phyloP scores from a whole-genome alignment of 2,888 invertebrate genomes.

The Lasioglossum villosulum region DNA sequence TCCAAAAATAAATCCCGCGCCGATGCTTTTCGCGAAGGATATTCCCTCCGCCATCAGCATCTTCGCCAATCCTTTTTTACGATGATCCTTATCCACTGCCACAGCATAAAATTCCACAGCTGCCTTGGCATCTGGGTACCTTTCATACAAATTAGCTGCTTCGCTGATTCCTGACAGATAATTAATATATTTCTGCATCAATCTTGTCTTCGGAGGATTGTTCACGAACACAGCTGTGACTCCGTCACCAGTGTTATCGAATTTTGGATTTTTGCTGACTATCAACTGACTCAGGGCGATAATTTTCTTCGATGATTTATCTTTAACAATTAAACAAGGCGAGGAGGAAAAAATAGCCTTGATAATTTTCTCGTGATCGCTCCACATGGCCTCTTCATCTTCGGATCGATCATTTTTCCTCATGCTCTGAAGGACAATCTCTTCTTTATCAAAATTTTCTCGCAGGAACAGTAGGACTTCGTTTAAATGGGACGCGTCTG shows the following conservation, averaged over 20 bases:
- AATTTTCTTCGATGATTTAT: slow-evolving; percentile 47
- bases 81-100: slow-evolving; percentile 66
- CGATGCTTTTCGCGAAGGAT: slow-evolving; percentile 37
- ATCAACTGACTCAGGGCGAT: slow-evolving; percentile 68
- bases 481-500: slow-evolving; percentile 36
- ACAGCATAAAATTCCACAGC: slow-evolving; percentile 72
- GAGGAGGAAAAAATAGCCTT: slow-evolving; percentile 52
- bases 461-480: slow-evolving; percentile 63
- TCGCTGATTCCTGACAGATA: slow-evolving; percentile 65
- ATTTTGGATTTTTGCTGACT: slow-evolving; percentile 61
- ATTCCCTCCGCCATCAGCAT: slow-evolving; percentile 59
- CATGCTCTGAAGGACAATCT: slow-evolving; percentile 68
- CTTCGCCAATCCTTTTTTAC: slow-evolving; percentile 65
- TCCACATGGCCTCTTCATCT: slow-evolving; percentile 57
- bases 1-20: slow-evolving; percentile 52
- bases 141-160: slow-evolving; percentile 47
- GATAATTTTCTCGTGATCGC: slow-evolving; percentile 65
- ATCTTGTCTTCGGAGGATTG: slow-evolving; percentile 33
- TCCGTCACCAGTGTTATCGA: slow-evolving; percentile 9
- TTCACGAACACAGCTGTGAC: slow-evolving; percentile 47
- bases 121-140: slow-evolving; percentile 54
- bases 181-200: slow-evolving; percentile 66
- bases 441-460: slow-evolving; percentile 71
- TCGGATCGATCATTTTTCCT: slow-evolving; percentile 33
- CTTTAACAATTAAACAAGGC: slow-evolving; percentile 65